phyloP scores from a whole-genome alignment of 2,888 invertebrate genomes.

The Metopia argyrocephala region DNA sequence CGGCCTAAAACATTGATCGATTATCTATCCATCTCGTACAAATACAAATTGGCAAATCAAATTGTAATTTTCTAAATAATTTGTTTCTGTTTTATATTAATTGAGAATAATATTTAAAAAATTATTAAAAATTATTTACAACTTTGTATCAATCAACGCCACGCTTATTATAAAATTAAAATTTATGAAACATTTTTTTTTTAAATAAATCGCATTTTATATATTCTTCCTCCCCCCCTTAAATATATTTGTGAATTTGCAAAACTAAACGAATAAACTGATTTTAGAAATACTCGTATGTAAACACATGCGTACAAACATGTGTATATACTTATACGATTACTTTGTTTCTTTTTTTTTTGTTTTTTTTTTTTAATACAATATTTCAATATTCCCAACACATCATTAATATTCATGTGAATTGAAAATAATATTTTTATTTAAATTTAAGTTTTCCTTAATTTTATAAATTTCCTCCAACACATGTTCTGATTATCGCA shows the following conservation, averaged over 20 bases:
- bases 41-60: neutral
- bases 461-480: neutral
- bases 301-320: no score
- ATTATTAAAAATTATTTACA: neutral
- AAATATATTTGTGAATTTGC: no score
- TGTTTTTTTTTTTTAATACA: no score
- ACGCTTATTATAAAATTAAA: conserved; percentile 37
- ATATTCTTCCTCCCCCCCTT: no score
- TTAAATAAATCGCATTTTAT: neutral
- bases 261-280: no score
- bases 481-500: conserved; percentile 39
- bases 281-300: no score
- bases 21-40: conserved; percentile 17
- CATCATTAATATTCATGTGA: neutral
- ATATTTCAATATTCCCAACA: conserved; percentile 28
- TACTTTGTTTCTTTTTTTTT: neutral
- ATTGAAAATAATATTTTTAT: conserved; percentile 6
- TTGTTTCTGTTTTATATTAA: conserved; percentile 12
- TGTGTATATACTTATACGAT: no score
- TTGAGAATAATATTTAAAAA: conserved; percentile 8
- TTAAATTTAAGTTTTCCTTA: neutral
- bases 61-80: neutral
- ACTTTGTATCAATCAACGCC: conserved; percentile 28
- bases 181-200: neutral
- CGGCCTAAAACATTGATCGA: no score